Evolutionary conservation across 2,113 vertebrate genomes (phyloP).

Genomic region (Helogale parvula): DNA sequence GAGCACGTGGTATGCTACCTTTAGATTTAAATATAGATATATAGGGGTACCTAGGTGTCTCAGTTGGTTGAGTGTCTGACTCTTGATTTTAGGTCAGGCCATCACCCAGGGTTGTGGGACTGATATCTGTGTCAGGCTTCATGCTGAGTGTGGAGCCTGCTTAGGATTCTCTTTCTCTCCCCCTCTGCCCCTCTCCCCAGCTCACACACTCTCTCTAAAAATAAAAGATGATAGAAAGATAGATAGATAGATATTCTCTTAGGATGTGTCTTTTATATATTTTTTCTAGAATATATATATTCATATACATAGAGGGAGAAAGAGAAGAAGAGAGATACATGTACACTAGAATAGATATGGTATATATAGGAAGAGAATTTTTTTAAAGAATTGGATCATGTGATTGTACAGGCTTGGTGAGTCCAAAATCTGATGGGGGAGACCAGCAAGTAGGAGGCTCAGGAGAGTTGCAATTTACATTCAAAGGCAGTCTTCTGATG

Average conservation of each 20-base stretch:
- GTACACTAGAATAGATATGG: not conserved
- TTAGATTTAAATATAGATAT: not conserved
- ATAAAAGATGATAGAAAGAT: too few species aligned
- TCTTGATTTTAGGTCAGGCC: too few species aligned
- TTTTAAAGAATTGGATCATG: not conserved
- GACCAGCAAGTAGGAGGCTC: not conserved
- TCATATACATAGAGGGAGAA: not conserved
- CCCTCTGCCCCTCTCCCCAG: too few species aligned
- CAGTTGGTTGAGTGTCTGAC: too few species aligned
- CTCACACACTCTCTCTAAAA: too few species aligned
- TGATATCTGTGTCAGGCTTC: too few species aligned
- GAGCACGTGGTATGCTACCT: not conserved
- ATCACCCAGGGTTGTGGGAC: too few species aligned
- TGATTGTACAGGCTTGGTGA: not conserved
- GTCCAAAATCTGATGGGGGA: not conserved
- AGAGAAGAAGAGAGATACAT: not conserved
- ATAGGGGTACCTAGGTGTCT: not conserved
- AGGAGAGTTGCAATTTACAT: not conserved
- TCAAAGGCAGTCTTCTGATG: not conserved
- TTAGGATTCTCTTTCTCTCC: too few species aligned
- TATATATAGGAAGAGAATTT: not conserved
- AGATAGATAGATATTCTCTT: not conserved
- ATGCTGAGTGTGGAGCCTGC: too few species aligned
- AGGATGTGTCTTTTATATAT: not conserved
- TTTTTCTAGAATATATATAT: not conserved